Evolutionary conservation across 2,888 invertebrate genomes (phyloP), one percentile per base, ranked within the genome.

Genomic region (Temnothorax ravouxi): DNA sequence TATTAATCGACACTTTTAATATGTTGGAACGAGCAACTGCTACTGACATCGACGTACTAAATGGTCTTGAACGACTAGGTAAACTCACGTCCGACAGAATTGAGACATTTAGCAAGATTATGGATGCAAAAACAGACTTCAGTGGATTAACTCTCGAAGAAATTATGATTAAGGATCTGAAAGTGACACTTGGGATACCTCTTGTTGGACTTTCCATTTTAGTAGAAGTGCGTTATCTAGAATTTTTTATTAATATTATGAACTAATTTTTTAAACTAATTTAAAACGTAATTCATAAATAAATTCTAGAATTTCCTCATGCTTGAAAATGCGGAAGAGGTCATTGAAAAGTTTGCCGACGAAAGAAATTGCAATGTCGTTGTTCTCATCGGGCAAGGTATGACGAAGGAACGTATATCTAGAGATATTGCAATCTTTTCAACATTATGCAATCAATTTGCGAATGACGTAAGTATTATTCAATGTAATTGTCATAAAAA

Each of bases 1-100:
- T 98, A 85, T 94, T 98, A 66, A 95, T 97, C 89, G 98, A 98
- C 93, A 98, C 98, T 0, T 96, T 97, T 0, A 98, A 97, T 92
- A 96, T 98, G 89, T 96, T 96, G 0, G 95, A 95, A 64, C 96
- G 97, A 88, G 96, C 96, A 0, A 97, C 97, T 0, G 95, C 96
- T 0, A 95, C 96, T 67, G 98, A 98, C 92, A 91, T 96, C 15
- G 95, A 96, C 74, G 95, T 97, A 2, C 95, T 96, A 0, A 86
- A 93, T 2, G 95, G 95, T 76, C 94, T 98, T 18, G 97, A 97
- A 91, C 93, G 94, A 5, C 84, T 96, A 0, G 95, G 96, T 47
- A 92, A 95, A 25, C 95, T 96, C 1, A 74, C 88, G 0, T 8
- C 64, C 11, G 92, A 95, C 80, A 90, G 89, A 34, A 90, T 92